Conservation (phyloP, 2,888 invertebrate species). For the Rutpela maculata region DNA sequence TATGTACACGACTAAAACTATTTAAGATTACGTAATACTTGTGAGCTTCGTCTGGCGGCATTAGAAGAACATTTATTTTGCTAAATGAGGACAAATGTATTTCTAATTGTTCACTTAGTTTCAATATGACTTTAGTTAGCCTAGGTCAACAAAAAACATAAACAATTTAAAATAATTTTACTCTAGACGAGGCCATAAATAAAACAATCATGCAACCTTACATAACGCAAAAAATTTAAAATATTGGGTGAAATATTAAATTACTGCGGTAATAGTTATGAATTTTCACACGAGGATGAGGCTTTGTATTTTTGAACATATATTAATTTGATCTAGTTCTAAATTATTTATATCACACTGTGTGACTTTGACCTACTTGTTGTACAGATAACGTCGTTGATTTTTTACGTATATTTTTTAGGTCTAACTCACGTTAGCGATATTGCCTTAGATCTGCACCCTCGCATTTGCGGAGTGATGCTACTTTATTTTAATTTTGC, state of each 20-base stretch:
- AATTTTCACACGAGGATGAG: not conserved
- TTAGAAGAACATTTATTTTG: constrained; percentile 21
- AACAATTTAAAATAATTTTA: constrained; percentile 28
- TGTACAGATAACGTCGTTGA: no score
- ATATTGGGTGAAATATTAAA: not conserved
- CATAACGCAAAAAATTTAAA: not conserved
- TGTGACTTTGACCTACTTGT: no score
- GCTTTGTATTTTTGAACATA: not conserved
- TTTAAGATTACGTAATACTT: not conserved
- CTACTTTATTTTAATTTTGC: no score
- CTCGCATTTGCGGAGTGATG: no score
- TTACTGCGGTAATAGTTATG: not conserved
- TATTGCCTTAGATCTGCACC: no score
- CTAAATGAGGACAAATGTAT: constrained; percentile 37
- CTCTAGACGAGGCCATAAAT: constrained; percentile 14
- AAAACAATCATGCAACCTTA: constrained; percentile 8
- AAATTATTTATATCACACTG: no score
- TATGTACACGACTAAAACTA: not conserved
- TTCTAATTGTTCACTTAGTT: constrained; percentile 29
- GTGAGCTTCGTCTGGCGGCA: not conserved
- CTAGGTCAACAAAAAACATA: constrained; percentile 37
- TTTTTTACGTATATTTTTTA: no score
- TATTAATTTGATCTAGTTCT: not conserved
- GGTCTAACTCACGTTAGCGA: no score
- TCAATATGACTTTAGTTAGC: constrained; percentile 29